These are phyloP conservation scores for Luperina nickerlii DNA, from an alignment of 2,888 invertebrate species.

Conservation along the genomic window DNA sequence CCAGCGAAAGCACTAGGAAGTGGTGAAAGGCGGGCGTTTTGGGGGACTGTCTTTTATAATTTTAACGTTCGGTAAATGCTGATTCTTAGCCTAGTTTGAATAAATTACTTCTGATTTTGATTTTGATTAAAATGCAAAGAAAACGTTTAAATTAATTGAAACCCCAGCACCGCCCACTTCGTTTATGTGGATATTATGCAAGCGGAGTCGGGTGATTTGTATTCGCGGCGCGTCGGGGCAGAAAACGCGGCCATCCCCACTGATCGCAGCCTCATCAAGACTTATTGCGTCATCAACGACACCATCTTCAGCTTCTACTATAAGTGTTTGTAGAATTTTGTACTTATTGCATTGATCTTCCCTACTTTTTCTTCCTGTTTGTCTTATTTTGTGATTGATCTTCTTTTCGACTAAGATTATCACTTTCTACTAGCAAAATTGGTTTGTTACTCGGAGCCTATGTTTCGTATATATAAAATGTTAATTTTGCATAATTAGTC, in stretches of 20 bases:
- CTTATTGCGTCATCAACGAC: conserved; percentile 20
- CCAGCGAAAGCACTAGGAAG: too few species aligned
- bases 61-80: too few species aligned
- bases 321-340: neutral
- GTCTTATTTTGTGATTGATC: neutral
- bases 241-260: conserved; percentile 31
- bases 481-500: neutral
- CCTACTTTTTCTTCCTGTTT: neutral
- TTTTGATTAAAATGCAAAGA: conserved; percentile 4
- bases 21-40: too few species aligned
- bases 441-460: neutral
- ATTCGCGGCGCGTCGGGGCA: conserved; percentile 49
- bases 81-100: too few species aligned
- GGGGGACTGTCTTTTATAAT: too few species aligned
- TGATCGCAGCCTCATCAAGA: conserved; percentile 45
- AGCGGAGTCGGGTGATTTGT: conserved; percentile 42
- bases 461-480: neutral
- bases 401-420: neutral
- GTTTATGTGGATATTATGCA: conserved; percentile 12
- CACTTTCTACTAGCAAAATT: neutral
- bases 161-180: conserved; percentile 8
- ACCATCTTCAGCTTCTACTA: neutral
- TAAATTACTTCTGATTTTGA: too few species aligned
- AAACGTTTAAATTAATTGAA: conserved; percentile 17
- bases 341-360: conserved; percentile 7